Evolutionary conservation across 2,113 vertebrate species (phyloP).

Genomic region (Podarcis raffonei): DNA sequence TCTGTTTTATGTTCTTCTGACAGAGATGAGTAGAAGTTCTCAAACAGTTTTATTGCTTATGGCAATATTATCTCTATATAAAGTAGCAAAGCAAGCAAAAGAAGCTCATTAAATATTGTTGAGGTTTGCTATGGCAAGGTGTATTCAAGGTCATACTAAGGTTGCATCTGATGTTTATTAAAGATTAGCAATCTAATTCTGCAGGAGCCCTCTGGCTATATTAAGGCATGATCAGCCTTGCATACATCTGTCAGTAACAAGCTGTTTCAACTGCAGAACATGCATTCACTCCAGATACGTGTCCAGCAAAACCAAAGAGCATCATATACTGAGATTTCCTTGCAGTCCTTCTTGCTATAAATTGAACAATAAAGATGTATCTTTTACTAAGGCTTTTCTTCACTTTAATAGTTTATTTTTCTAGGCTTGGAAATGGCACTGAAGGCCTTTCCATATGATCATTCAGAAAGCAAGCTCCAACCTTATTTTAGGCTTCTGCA

Average conservation of each 20-base stretch:
- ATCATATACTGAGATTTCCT: slow-evolving; percentile 25
- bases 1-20: slow-evolving; percentile 49
- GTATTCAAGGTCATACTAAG: slow-evolving; percentile 52
- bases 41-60: slow-evolving; percentile 37
- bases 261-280: slow-evolving; percentile 36
- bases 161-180: slow-evolving; percentile 65
- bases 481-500: neutral
- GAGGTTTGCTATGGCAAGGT: slow-evolving; percentile 48
- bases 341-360: neutral
- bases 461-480: neutral
- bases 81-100: slow-evolving; percentile 53
- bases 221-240: slow-evolving; percentile 41
- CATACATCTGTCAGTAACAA: slow-evolving; percentile 33
- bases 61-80: slow-evolving; percentile 29
- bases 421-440: neutral
- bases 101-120: slow-evolving; percentile 56
- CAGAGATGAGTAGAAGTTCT: slow-evolving; percentile 54
- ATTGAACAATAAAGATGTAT: slow-evolving; percentile 7
- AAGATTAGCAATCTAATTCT: slow-evolving; percentile 61
- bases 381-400: neutral
- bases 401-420: neutral
- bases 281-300: slow-evolving; percentile 12
- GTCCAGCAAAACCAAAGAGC: slow-evolving; percentile 7
- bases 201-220: slow-evolving; percentile 48
- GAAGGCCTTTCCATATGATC: slow-evolving; percentile 11